A percentile compares a stretch with the other conserved stretches of the same genome.
Conservation (phyloP, 2,888 invertebrate species). For the Tetragnatha montana region DNA sequence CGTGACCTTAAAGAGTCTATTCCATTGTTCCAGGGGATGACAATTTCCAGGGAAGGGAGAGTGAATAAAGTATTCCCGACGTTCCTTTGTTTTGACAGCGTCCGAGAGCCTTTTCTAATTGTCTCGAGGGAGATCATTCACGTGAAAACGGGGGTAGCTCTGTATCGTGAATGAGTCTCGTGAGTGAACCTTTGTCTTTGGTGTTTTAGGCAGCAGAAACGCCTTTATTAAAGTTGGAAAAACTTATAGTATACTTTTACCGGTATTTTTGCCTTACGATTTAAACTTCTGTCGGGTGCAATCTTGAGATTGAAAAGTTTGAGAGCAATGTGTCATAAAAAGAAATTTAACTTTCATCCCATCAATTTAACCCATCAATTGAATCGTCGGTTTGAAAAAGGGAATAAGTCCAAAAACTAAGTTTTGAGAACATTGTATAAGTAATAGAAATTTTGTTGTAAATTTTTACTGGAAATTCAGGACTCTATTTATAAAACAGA, state of each 20-base stretch:
- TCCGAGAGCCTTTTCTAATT: conserved; percentile 32
- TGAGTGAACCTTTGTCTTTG: background rate
- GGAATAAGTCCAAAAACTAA: no score
- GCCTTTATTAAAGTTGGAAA: background rate
- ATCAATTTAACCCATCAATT: no score
- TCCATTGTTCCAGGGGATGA: conserved; percentile 57
- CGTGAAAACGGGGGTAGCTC: conserved; percentile 12
- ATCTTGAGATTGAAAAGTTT: no score
- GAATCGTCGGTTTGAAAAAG: no score
- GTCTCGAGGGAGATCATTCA: conserved; percentile 6
- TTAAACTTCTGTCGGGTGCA: no score
- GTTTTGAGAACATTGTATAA: no score
- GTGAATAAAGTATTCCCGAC: conserved; percentile 45
- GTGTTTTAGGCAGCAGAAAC: background rate
- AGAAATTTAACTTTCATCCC: no score
- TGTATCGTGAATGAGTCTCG: background rate
- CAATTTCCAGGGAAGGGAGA: conserved; percentile 63
- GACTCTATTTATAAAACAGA: no score
- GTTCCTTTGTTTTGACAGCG: conserved; percentile 56
- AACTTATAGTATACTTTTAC: background rate
- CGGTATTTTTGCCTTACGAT: no score
- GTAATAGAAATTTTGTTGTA: no score
- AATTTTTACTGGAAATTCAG: no score
- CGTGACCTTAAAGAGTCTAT: conserved; percentile 63
- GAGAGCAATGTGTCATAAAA: no score